Base-by-base conservation (phyloP, 2,888 invertebrate genomes). In the Hirtodrosophila alboralis region DNA sequence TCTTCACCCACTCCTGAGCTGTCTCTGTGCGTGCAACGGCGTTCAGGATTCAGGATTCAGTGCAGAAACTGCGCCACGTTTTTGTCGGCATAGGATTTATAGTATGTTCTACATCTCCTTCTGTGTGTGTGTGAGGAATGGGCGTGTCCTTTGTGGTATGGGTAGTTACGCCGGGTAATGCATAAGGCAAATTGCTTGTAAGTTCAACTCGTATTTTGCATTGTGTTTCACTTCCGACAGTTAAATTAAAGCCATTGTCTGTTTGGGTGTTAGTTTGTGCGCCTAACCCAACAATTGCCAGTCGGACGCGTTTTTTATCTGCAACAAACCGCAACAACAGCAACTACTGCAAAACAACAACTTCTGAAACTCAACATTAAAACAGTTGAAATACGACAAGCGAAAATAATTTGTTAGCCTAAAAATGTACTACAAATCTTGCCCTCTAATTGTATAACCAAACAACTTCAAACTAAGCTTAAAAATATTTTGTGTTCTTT, bases 181-280 rank as follows among this genome's bases (percentile, higher is more conserved):
- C 79, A 78, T 78, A 79, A 83, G 80, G 78, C 79, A 79, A 79
- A 79, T 79, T 79, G 79, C 79, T 79, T 79, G 79, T 84, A 84
- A 79, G 79, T 79, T 79, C 79, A 79, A 84, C 79, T 79, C 79
- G 79, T 79, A 79, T 79, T 79, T 79, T 81, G 84, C 79, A 79
- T 86, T 78, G 83, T 83, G 75, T 58, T 83, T 72, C 75, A 84
- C 84, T 88, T 88, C 87, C 88, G 88, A 83, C 88, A 86, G 84
- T 87, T 86, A 87, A 87, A 87, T 88, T 87, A 87, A 86, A 88
- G 85, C 81, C 81, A 64, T 74, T 69, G 64, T 74, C 59, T 60
- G 71, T 30, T 69, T 51, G 73, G 53, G 52, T 58, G 63, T 74
- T 83, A 61, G 53, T 63, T 61, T 74, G 62, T 64, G 79, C 83